A percentile compares a stretch with the other conserved stretches of the same genome.
Conservation (phyloP, 2,113 vertebrate species). For the Sceloporus tristichus region DNA sequence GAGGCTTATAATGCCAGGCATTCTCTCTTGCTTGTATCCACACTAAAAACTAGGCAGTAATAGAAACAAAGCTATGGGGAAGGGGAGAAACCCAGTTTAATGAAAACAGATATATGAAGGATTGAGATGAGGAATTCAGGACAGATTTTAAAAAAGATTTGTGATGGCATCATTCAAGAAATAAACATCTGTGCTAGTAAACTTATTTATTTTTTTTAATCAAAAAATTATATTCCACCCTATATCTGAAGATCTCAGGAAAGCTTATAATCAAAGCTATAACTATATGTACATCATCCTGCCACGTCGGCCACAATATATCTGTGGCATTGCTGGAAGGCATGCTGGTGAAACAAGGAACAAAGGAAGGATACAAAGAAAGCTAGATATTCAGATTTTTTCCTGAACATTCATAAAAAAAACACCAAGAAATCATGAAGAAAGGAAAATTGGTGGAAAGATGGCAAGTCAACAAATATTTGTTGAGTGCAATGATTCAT, state of each 20-base stretch:
- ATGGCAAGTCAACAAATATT: background rate
- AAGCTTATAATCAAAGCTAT: no score
- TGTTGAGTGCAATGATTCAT: slow-evolving; percentile 11
- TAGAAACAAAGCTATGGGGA: background rate
- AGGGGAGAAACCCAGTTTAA: background rate
- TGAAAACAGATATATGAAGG: background rate
- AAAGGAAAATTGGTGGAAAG: slow-evolving; percentile 8
- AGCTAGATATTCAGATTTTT: slow-evolving; percentile 40
- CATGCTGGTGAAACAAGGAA: background rate
- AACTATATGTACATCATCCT: background rate
- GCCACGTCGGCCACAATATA: background rate
- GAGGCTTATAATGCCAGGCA: slow-evolving; percentile 16
- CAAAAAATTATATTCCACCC: no score
- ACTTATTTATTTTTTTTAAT: no score
- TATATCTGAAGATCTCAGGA: no score
- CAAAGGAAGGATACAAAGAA: slow-evolving; percentile 19
- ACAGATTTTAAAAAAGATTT: background rate
- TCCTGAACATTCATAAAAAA: slow-evolving; percentile 27
- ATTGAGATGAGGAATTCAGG: background rate
- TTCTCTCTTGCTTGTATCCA: slow-evolving; percentile 27
- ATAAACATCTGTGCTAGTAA: background rate
- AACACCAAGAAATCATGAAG: slow-evolving; percentile 21
- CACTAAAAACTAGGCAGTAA: background rate
- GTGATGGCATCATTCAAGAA: background rate
- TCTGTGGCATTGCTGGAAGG: background rate